phyloP scores from a whole-genome alignment of 1,140 invertebrate species.

The Drosophila melanica region DNA sequence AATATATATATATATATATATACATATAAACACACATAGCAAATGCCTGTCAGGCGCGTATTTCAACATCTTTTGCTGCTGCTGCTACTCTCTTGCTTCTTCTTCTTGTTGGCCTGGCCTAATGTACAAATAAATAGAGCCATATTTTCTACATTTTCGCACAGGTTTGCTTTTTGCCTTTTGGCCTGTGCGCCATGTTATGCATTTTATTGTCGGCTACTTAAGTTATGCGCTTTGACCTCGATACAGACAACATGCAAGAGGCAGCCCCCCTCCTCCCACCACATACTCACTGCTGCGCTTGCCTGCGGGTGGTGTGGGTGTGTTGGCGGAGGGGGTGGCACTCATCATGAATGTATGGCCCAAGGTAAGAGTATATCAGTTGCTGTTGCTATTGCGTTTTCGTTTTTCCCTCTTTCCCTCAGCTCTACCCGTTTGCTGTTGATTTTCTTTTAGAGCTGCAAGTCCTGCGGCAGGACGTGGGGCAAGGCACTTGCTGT shows the following conservation, averaged over 20 bases:
- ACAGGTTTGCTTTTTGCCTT: constrained; percentile 41
- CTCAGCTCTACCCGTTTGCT: constrained; percentile 17
- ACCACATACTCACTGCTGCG: neutral
- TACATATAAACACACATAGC: neutral
- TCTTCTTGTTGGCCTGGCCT: constrained; percentile 44
- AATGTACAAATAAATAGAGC: constrained; percentile 80
- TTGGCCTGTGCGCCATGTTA: constrained; percentile 58
- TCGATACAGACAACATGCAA: constrained; percentile 63
- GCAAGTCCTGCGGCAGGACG: constrained; percentile 19
- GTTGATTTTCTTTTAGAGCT: constrained; percentile 26
- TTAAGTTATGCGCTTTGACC: constrained; percentile 82
- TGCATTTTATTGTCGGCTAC: constrained; percentile 82
- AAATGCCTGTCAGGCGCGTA: constrained; percentile 31
- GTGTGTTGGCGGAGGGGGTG: neutral
- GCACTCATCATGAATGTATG: constrained; percentile 45
- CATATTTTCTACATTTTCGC: constrained; percentile 73
- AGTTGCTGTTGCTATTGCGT: constrained; percentile 9
- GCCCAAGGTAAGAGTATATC: constrained; percentile 38
- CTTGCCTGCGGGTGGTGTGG: constrained; percentile 4
- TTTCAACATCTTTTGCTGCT: constrained; percentile 54
- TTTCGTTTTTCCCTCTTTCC: constrained; percentile 25
- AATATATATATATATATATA: neutral
- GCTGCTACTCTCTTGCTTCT: constrained; percentile 23
- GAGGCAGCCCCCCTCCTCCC: neutral
- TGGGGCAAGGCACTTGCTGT: constrained; percentile 20